Evolutionary conservation across 1,140 invertebrate species (phyloP).

Genomic region (Tenebrio molitor): DNA sequence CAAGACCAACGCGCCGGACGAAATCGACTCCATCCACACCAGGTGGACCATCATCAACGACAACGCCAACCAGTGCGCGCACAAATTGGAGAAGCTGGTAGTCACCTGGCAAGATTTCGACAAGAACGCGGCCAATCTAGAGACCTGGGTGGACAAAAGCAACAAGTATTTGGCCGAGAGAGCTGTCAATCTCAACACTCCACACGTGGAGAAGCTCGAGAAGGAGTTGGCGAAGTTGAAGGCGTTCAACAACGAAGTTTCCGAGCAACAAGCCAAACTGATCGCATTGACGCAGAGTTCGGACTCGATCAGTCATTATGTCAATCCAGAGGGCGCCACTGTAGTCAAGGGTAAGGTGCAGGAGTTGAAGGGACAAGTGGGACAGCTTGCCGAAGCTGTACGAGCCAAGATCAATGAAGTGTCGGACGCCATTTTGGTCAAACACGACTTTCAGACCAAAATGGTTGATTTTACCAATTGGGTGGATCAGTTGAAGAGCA

Average conservation of each 20-base stretch:
- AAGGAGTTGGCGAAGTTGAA: slow-evolving; percentile 80
- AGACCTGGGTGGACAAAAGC: slow-evolving; percentile 79
- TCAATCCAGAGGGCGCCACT: slow-evolving; percentile 82
- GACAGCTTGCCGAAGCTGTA: slow-evolving; percentile 79
- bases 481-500: slow-evolving; percentile 82
- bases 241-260: slow-evolving; percentile 84
- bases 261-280: slow-evolving; percentile 84
- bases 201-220: slow-evolving; percentile 80
- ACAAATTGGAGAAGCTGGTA: slow-evolving; percentile 84
- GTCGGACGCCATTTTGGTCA: slow-evolving; percentile 82
- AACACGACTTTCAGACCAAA: slow-evolving; percentile 88
- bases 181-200: slow-evolving; percentile 73
- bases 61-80: slow-evolving; percentile 78
- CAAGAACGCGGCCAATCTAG: slow-evolving; percentile 77
- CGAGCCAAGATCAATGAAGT: slow-evolving; percentile 82
- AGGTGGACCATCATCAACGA: slow-evolving; percentile 84
- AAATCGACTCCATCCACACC: slow-evolving; percentile 85
- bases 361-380: slow-evolving; percentile 80
- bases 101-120: slow-evolving; percentile 86
- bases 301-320: slow-evolving; percentile 81
- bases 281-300: slow-evolving; percentile 83
- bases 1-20: slow-evolving; percentile 81
- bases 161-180: slow-evolving; percentile 72
- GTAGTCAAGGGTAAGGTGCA: slow-evolving; percentile 79
- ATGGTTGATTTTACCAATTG: slow-evolving; percentile 86